These are phyloP conservation scores for Acanthosepion esculentum DNA, from an alignment of 2,888 invertebrate species.

Conservation along the genomic window DNA sequence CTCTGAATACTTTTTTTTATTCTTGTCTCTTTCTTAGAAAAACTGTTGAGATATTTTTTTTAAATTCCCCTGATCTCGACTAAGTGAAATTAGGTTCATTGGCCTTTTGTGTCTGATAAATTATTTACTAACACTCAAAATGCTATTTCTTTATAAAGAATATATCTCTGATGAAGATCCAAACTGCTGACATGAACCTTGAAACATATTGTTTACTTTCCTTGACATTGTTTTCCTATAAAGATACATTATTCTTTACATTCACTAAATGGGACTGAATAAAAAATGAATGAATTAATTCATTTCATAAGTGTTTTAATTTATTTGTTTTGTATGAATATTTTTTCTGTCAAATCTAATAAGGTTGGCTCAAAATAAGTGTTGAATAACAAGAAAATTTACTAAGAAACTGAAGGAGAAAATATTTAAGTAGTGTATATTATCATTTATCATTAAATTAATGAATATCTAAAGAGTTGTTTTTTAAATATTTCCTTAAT, in stretches of 20 bases:
- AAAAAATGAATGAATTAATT: neutral
- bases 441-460: too few species aligned
- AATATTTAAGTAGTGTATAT: too few species aligned
- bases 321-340: neutral
- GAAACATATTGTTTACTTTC: neutral
- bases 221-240: neutral
- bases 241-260: neutral
- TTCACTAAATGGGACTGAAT: neutral
- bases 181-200: neutral
- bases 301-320: neutral
- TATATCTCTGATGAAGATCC: neutral
- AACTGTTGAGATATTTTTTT: neutral
- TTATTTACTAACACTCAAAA: too few species aligned
- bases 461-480: too few species aligned
- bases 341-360: too few species aligned
- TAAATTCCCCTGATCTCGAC: neutral
- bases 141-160: neutral
- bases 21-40: too few species aligned
- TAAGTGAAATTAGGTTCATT: neutral
- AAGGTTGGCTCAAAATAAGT: too few species aligned
- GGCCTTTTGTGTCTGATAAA: neutral
- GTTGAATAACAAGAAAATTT: too few species aligned
- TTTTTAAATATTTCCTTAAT: too few species aligned
- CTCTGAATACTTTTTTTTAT: too few species aligned
- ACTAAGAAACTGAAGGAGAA: too few species aligned